Evolutionary conservation across 2,797 vertebrate species (phyloP), one percentile per base, ranked within the genome.

Genomic region (Tolypeutes matacus): DNA sequence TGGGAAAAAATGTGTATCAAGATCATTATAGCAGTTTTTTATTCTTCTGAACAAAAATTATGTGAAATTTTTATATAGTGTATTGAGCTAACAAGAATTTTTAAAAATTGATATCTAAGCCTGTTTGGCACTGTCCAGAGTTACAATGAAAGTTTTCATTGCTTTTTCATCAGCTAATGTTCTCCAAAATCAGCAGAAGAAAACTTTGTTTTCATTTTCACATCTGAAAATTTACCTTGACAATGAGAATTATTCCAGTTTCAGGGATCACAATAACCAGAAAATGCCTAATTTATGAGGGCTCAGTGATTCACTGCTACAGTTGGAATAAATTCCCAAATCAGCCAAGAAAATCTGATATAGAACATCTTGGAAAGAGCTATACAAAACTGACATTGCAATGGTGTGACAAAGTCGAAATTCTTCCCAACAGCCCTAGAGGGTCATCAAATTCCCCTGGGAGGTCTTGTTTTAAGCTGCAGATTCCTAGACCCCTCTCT

Each of bases 191-290:
- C 62, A 90, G 46, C 31, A 85, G 58, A 3, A 80, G 56, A 91
- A 91, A 62, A 29, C 75, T 84, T 93, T 46, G 67, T 65, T 73
- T 56, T 72, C 18, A 80, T 56, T 36, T 39, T 89, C 92, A 77
- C 64, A 10, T 75, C 72, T 96, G 81, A 93, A 94, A 97, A 91
- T 86, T 97, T 53, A 92, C 70, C 90, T 93, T 95, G 70, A 94
- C 51, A 76, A 86, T 64, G 70, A 34, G 91, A 49, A 93, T 75
- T 76, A 62, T 95, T 64, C 75, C 62, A 85, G 90, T 36, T 92
- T 93, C 80, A 62, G 67, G 46, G 80, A 84, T 96, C 92, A 96
- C 60, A 58, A 25, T 95, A 93, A 95, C 64, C 82, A 67, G 49
- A 94, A 86, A 95, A 92, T 53, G 73, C 46, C 76, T 83, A 86